phyloP scores from a whole-genome alignment of 2,113 vertebrate genomes.

The Hippotragus niger region DNA sequence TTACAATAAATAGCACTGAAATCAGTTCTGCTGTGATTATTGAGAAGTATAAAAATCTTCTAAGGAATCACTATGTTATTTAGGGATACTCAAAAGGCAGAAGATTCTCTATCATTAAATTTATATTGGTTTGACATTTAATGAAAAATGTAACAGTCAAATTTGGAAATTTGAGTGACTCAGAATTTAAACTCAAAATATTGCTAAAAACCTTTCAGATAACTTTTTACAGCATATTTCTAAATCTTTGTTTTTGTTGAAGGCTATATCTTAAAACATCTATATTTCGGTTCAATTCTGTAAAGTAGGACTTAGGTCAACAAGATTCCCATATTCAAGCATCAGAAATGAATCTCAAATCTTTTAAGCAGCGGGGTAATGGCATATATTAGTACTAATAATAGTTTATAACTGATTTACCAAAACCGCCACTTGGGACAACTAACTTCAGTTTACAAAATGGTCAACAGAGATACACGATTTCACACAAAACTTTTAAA shows the following conservation, averaged over 20 bases:
- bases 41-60: neutral
- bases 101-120: neutral
- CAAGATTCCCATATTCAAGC: neutral
- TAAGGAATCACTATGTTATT: neutral
- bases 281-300: neutral
- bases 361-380: neutral
- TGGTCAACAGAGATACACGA: neutral
- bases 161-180: neutral
- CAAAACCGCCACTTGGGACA: neutral
- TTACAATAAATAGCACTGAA: neutral
- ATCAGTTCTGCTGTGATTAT: neutral
- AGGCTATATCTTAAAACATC: neutral
- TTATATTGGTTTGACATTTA: neutral
- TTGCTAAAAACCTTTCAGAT: neutral
- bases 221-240: neutral
- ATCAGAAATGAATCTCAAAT: neutral
- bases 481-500: neutral
- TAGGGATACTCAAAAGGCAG: neutral
- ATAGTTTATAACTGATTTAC: neutral
- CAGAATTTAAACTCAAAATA: slow-evolving; percentile 32
- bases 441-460: neutral
- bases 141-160: neutral
- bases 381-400: neutral
- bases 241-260: neutral
- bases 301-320: neutral